A percentile compares a stretch with the other conserved stretches of the same genome.
phyloP scores from a whole-genome alignment of 2,113 vertebrate species.

The Garra rufa region DNA sequence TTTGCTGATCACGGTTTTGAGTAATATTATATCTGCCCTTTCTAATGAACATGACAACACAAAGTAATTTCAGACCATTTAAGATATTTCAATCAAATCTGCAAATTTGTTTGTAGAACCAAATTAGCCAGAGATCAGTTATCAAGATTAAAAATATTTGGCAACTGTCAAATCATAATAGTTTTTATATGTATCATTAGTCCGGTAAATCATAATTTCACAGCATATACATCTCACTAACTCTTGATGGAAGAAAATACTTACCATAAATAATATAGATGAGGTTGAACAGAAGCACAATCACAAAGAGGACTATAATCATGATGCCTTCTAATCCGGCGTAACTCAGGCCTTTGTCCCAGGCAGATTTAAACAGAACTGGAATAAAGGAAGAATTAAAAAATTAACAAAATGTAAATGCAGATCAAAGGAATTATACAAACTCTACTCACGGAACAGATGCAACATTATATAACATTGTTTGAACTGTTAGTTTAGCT shows the following conservation, averaged over 20 bases:
- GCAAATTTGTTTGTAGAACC: too few relatives aligned
- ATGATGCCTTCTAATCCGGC: background rate
- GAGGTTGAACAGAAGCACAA: background rate
- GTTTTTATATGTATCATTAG: background rate
- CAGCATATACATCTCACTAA: background rate
- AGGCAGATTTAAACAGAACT: conserved; percentile 22
- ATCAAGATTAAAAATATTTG: too few relatives aligned
- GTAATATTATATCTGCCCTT: too few relatives aligned
- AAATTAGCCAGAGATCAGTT: too few relatives aligned
- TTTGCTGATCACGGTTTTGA: too few relatives aligned
- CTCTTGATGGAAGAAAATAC: background rate
- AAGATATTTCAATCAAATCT: too few relatives aligned
- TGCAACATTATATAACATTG: too few relatives aligned
- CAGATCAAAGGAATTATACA: background rate
- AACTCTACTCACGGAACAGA: background rate
- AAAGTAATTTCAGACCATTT: too few relatives aligned
- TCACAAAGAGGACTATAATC: background rate
- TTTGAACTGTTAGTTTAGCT: too few relatives aligned
- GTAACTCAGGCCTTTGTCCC: background rate
- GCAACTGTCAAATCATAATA: background rate
- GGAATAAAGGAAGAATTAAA: background rate
- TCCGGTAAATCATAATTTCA: background rate
- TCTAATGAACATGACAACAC: too few relatives aligned
- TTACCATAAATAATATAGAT: background rate
- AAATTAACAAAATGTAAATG: background rate